Evolutionary conservation across 2,888 invertebrate species (phyloP).

Genomic region (Urechis unicinctus): DNA sequence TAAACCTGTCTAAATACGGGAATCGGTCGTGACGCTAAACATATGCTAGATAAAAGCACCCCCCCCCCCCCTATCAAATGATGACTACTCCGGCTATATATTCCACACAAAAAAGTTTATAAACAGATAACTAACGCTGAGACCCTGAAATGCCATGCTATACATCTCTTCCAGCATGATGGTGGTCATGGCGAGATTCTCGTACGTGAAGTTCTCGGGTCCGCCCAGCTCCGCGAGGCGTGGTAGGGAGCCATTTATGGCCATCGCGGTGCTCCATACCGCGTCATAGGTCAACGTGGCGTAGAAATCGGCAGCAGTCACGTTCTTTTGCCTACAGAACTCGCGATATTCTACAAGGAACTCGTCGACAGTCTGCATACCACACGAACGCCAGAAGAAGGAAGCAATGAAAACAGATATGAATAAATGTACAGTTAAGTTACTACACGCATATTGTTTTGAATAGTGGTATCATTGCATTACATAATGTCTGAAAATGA

Average conservation of each 20-base stretch:
- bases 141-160: neutral
- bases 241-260: constrained; percentile 41
- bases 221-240: neutral
- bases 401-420: neutral
- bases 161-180: neutral
- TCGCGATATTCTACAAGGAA: constrained; percentile 4
- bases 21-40: no score
- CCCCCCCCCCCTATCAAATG: no score
- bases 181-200: neutral
- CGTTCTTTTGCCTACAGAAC: neutral
- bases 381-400: neutral
- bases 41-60: no score
- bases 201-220: neutral
- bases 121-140: neutral
- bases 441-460: no score
- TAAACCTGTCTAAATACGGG: no score
- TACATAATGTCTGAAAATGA: no score
- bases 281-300: constrained; percentile 96
- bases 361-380: neutral
- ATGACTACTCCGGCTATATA: no score
- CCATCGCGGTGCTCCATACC: constrained; percentile 92
- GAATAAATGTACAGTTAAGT: neutral
- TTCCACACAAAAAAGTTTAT: no score
- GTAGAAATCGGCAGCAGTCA: constrained; percentile 61
- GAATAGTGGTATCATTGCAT: no score